phyloP scores from a whole-genome alignment of 2,888 invertebrate genomes.

The Deilephila elpenor region DNA sequence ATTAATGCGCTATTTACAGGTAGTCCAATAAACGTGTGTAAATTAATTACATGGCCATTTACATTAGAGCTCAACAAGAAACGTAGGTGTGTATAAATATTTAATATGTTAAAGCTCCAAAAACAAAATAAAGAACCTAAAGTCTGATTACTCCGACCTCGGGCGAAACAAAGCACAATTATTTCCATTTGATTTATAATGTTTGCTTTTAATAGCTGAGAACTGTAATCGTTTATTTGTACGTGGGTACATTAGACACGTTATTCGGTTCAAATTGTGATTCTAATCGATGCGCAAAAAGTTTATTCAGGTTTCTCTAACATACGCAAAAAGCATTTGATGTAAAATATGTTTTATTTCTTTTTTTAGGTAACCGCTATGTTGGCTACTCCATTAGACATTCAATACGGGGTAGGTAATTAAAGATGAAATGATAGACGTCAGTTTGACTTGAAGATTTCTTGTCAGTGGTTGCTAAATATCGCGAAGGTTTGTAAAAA shows the following conservation, averaged over 20 bases:
- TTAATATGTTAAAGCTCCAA: slow-evolving; percentile 53
- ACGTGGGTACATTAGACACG: slow-evolving; percentile 45
- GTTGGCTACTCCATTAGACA: not conserved
- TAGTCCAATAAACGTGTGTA: slow-evolving; percentile 26
- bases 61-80: slow-evolving; percentile 27
- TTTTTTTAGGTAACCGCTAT: not conserved
- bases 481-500: not conserved
- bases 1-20: slow-evolving; percentile 16
- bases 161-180: slow-evolving; percentile 78
- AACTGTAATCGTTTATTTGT: slow-evolving; percentile 67
- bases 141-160: slow-evolving; percentile 77
- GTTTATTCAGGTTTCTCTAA: not conserved
- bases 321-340: slow-evolving; percentile 6
- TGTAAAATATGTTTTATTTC: slow-evolving; percentile 1
- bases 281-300: slow-evolving; percentile 26
- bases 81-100: slow-evolving; percentile 49
- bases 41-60: slow-evolving; percentile 28
- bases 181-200: slow-evolving; percentile 76
- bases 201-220: slow-evolving; percentile 72
- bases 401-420: not conserved
- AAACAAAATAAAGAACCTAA: slow-evolving; percentile 62
- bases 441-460: not conserved
- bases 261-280: slow-evolving; percentile 30
- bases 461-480: not conserved
- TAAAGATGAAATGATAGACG: not conserved